Base-by-base conservation (phyloP, 2,797 vertebrate species). In the Phoxinus dragarum region DNA sequence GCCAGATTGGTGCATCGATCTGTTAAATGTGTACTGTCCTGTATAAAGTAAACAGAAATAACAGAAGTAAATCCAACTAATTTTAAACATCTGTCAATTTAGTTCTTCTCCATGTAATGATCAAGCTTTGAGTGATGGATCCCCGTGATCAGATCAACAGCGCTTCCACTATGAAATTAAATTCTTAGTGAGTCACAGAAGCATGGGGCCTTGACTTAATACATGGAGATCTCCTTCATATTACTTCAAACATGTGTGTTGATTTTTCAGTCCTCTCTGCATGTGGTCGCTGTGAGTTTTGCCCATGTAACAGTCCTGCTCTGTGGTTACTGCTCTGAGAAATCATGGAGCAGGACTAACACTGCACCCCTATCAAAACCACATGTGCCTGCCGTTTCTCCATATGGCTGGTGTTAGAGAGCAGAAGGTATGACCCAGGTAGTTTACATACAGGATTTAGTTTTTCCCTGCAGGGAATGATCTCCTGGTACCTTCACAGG, bases 281-380 rank as follows among this genome's bases (percentile, higher is more conserved):
- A 88, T 89, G 87, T 89, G 87, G 87, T 85, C 80, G 40, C 79
- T 78, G 80, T 44, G 47, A 88, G 87, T 87, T 88, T 81, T 88
- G 72, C 87, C 47, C 52, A 31, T 81, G 54, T 82, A 87, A 80
- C 80, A 85, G 72, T 80, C 59, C 17, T 56, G 75, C 47, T 85
- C 85, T 88, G 69, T 86, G 86, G 84, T 82, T 79, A 82, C 42
- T 14, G 61, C 86, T 88, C 66, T 81, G 85, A 85, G 83, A 89
- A 87, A 85, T 40, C 71, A 36, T 81, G 66, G 77, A 88, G 83
- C 71, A 73, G 77, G 88, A 11, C 85, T 54, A 85, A 85, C 87
- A 84, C 76, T 54, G 75, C 75, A 52, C 54, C 56, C 77, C 82
- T 79, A 87, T 88, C 80, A 84, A 69, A 88, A 88, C 76, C 89